Base-by-base conservation (phyloP, 2,797 vertebrate genomes). In the Rhinoraja longicauda region DNA sequence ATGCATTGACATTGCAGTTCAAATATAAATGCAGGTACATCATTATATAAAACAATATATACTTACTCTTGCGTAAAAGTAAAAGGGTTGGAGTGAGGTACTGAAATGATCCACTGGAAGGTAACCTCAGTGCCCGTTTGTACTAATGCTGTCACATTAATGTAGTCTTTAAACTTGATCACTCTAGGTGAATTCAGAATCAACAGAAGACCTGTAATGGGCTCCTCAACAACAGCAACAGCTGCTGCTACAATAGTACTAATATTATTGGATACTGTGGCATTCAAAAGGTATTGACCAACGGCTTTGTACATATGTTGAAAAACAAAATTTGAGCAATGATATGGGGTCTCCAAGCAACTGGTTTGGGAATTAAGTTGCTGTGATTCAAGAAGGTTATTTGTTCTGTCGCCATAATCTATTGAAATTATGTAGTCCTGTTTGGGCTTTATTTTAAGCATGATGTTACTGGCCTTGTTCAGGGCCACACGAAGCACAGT, bases 31-130 rank as follows among this genome's bases (percentile, higher is more conserved):
- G 29, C 59, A 32, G 17, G 5, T 39, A 91, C 67, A 29, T 73
- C 9, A 91, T 39, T 26, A 45, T 72, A 72, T 67, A 36, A 21
- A 90, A 53, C 21, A 91, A 10, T 91, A 26, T 57, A 92, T 91
- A 92, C 90, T 92, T 93, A 94, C 93, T 70, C 72, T 57, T 93
- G 93, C 93, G 26, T 88, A n/a, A 92, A 76, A 45, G 10, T 93
- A 72, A 93, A 90, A 15, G 73, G 70, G 45, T 75, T 82, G 12
- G 90, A 39, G 5, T 90, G 86, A 39, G 1, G 92, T 39, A 93
- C 2, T n/a, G 94, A 93, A 67, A 93, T 24, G 0, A 0, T 36
- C 93, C 88, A 93, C 75, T 82, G 57, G 67, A 93, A 93, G 39
- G 64, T 81, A 36, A 59, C 2, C 5, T 92, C 64, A 1, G 59